These are phyloP conservation scores for Iphiclides podalirius DNA, from an alignment of 2,888 invertebrate genomes.

Conservation along the genomic window DNA sequence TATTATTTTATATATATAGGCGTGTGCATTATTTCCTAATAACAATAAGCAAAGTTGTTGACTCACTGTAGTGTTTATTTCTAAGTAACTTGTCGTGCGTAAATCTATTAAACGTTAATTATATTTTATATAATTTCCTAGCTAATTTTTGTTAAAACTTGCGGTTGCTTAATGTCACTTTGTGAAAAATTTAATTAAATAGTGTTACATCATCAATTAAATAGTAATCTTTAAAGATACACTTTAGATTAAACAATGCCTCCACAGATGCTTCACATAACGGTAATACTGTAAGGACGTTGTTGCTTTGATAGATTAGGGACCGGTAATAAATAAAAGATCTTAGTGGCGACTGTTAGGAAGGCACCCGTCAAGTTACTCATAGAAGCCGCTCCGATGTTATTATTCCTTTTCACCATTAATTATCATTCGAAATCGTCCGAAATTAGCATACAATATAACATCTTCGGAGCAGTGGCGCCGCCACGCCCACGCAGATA, in stretches of 20 bases:
- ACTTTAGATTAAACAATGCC: not conserved
- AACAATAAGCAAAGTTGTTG: no score
- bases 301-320: constrained; percentile 28
- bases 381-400: constrained; percentile 55
- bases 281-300: constrained; percentile 13
- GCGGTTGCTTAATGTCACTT: no score
- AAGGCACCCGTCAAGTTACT: constrained; percentile 50
- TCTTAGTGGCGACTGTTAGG: constrained; percentile 26
- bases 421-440: constrained; percentile 62
- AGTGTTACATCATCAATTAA: no score
- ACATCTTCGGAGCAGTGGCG: constrained; percentile 45
- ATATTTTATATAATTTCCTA: no score
- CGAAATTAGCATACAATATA: constrained; percentile 71
- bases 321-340: constrained; percentile 22
- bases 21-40: no score
- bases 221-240: no score
- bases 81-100: no score
- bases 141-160: no score
- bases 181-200: no score
- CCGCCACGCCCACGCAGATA: constrained; percentile 42
- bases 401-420: constrained; percentile 61
- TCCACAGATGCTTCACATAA: not conserved
- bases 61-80: no score
- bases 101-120: no score
- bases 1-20: no score